phyloP scores from a whole-genome alignment of 2,888 invertebrate species.

The Chymomyza amoena region DNA sequence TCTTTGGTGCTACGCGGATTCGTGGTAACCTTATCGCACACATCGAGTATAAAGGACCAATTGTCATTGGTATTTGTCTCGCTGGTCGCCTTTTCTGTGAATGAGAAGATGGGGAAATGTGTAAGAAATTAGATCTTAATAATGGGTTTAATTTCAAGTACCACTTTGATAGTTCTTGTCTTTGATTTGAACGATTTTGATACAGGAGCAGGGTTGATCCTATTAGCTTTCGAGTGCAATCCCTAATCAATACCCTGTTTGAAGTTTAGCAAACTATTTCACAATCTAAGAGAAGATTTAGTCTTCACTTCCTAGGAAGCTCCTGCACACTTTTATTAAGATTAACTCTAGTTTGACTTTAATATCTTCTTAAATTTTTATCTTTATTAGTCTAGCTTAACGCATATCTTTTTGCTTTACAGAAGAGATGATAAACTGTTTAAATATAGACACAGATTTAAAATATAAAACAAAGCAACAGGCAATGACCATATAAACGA shows the following conservation, averaged over 20 bases:
- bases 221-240: too few species aligned
- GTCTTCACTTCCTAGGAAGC: not conserved
- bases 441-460: constrained; percentile 1
- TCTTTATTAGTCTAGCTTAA: not conserved
- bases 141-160: not conserved
- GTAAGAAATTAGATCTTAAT: not conserved
- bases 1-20: constrained; percentile 87
- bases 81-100: constrained; percentile 92
- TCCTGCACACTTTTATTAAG: not conserved
- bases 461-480: constrained; percentile 20
- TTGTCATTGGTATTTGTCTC: constrained; percentile 94
- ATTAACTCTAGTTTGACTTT: not conserved
- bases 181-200: not conserved
- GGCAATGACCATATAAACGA: constrained; percentile 19
- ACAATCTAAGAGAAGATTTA: too few species aligned
- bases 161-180: not conserved
- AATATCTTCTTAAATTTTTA: not conserved
- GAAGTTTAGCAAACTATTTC: too few species aligned
- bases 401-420: not conserved
- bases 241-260: too few species aligned
- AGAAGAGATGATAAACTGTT: not conserved
- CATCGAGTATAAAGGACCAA: constrained; percentile 94
- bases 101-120: constrained; percentile 29
- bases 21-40: constrained; percentile 93
- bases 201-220: too few species aligned